A percentile compares a stretch with the other conserved stretches of the same genome.
Evolutionary conservation across 2,113 vertebrate species (phyloP).

Genomic region (Origma solitaria): DNA sequence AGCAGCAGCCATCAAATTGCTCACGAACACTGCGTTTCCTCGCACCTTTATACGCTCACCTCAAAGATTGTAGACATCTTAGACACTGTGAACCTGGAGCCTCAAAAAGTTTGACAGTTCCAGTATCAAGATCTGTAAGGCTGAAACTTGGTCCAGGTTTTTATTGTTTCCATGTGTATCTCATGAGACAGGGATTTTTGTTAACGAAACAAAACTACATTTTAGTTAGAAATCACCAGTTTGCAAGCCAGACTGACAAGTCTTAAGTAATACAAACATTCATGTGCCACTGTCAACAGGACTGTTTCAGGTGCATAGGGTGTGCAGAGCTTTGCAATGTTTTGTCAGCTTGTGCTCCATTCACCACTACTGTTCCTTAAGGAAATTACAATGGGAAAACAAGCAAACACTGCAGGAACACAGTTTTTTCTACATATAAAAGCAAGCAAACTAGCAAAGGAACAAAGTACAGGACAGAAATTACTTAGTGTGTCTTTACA

Average conservation of each 20-base stretch:
- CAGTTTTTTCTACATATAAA: not conserved
- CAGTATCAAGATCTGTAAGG: not conserved
- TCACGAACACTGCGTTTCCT: accelerated
- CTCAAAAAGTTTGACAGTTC: not conserved
- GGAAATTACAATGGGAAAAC: not conserved
- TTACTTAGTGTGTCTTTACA: not conserved
- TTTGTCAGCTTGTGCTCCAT: not conserved
- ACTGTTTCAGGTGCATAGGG: not conserved
- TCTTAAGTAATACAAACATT: not conserved
- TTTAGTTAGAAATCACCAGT: not conserved
- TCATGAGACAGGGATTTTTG: not conserved
- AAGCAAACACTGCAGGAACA: not conserved
- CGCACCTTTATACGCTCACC: not conserved
- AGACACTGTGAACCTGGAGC: not conserved
- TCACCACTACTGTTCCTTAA: not conserved
- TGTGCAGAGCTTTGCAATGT: not conserved
- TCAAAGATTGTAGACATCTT: not conserved
- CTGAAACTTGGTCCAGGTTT: not conserved
- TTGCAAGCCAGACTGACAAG: not conserved
- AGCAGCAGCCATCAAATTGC: not conserved
- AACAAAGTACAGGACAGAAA: not conserved
- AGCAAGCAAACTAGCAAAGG: not conserved
- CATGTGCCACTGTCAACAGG: accelerated
- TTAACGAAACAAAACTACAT: not conserved
- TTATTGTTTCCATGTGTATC: not conserved